A percentile compares a stretch with the other conserved stretches of the same genome.
Conservation (phyloP, 2,888 invertebrate genomes). For the Gastrophysa polygoni region DNA sequence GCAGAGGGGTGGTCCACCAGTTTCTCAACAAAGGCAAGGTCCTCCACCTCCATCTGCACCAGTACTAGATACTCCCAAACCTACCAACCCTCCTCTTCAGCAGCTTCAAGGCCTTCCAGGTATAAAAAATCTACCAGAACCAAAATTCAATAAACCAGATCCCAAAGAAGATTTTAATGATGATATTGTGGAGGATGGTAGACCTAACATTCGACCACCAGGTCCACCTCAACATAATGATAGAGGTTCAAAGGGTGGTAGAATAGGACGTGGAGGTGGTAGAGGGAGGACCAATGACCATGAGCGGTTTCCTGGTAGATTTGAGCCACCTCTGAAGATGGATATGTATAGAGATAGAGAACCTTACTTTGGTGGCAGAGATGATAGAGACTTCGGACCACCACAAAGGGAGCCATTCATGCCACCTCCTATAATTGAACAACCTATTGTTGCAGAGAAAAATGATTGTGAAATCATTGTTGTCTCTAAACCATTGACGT, state of each 20-base stretch:
- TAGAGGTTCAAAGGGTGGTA: slow-evolving; percentile 26
- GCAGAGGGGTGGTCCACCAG: slow-evolving; percentile 8
- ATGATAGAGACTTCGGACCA: slow-evolving; percentile 33
- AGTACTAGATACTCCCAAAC: slow-evolving; percentile 6
- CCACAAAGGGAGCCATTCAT: slow-evolving; percentile 48
- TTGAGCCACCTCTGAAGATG: slow-evolving; percentile 34
- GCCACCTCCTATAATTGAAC: slow-evolving; percentile 45
- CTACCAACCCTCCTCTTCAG: slow-evolving; percentile 13
- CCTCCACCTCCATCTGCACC: slow-evolving; percentile 8
- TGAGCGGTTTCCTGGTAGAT: slow-evolving; percentile 35
- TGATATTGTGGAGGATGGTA: slow-evolving; percentile 32
- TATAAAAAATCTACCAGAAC: slow-evolving; percentile 14
- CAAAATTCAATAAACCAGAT: slow-evolving; percentile 19
- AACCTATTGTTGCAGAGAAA: slow-evolving; percentile 60
- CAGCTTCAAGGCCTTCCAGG: slow-evolving; percentile 11
- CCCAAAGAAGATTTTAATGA: slow-evolving; percentile 27
- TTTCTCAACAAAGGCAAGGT: slow-evolving; percentile 9
- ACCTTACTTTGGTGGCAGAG: slow-evolving; percentile 33
- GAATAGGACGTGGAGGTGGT: slow-evolving; percentile 24
- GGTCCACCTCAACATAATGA: slow-evolving; percentile 37
- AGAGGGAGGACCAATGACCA: slow-evolving; percentile 31
- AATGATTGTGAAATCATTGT: slow-evolving; percentile 94
- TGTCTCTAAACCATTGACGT: slow-evolving; percentile 81
- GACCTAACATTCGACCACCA: slow-evolving; percentile 41
- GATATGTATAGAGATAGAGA: slow-evolving; percentile 30